Percentiles rank a stretch among this genome's conserved stretches.
Evolutionary conservation across 2,888 invertebrate genomes (phyloP).

Genomic region (Acanthosepion esculentum): DNA sequence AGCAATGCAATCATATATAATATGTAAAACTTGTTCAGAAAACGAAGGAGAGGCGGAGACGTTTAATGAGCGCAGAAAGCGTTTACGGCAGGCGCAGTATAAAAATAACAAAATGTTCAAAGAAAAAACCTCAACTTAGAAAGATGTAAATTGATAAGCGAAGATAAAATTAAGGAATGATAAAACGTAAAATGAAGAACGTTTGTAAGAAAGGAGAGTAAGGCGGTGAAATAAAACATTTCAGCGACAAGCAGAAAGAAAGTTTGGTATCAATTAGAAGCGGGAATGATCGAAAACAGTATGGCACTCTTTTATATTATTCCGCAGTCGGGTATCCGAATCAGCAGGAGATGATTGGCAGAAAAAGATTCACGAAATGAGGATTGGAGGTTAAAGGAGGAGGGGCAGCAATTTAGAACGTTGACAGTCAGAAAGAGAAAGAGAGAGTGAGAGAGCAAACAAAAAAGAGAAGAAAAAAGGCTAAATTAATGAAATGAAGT

Average conservation of each 20-base stretch:
- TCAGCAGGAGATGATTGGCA: constrained; percentile 8
- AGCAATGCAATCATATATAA: too few species aligned
- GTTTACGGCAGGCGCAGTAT: too few species aligned
- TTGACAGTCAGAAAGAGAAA: background rate
- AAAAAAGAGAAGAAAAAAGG: too few species aligned
- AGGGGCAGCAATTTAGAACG: background rate
- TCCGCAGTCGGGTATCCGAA: background rate
- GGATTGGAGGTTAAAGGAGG: background rate
- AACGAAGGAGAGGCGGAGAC: too few species aligned
- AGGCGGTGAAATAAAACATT: background rate
- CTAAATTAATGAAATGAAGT: too few species aligned
- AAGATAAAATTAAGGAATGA: background rate
- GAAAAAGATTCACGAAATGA: background rate
- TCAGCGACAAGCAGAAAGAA: background rate
- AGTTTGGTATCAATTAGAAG: background rate
- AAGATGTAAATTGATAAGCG: background rate
- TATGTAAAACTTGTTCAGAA: too few species aligned
- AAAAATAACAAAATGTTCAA: too few species aligned
- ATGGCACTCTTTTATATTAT: background rate
- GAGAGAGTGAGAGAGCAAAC: too few species aligned
- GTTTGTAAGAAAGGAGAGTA: background rate
- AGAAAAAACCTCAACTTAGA: too few species aligned
- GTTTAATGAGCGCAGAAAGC: too few species aligned
- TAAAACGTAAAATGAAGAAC: background rate
- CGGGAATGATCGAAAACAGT: background rate